Base-by-base conservation (phyloP, 2,113 vertebrate species). In the Chionomys nivalis region DNA sequence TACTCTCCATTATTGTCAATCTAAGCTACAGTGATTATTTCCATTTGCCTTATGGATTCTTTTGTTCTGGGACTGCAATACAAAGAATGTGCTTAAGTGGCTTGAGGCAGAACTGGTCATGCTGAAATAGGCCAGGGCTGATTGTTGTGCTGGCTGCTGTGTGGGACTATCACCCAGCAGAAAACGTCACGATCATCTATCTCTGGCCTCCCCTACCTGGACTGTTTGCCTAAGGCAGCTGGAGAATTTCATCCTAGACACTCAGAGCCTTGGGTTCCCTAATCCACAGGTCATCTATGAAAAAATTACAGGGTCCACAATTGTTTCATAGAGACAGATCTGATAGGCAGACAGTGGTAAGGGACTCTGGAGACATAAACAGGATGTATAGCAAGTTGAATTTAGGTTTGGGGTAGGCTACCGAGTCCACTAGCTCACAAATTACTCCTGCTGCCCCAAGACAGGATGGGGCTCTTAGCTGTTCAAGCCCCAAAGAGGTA, bases 141-240 rank as follows among this genome's bases (percentile, higher is more conserved):
- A 66, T 52, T 19, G 4, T 23, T 49, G 85, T 3, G 31, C 14
- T 36, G 13, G n/a, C 58, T 85, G 58, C 12, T 33, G 52, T 9
- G 28, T 13, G 19, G 17, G 10, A 39, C 47, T 0, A 77, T 49
- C 10, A 52, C 36, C 52, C 9, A 31, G 66, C 23, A 55, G 76
- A 49, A 94, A 75, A 47, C 0, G 26, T 2, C 0, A 0, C 2
- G 12, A 12, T 16, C 3, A 0, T 0, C 23, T 19, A 0, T 0
- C 17, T 33, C 12, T 26, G 55, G 24, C 21, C 31, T 13, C 61
- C 21, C 10, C 2, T 16, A 8, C 5, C 13, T 0, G 36, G 36
- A 28, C 19, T 1, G 1, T 49, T 26, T 72, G 58, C 58, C 44
- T 13, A 16, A 42, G 24, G 24, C 42, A 76, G 44, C 42, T 0